phyloP scores from a whole-genome alignment of 37 sponge, comb jelly and placozoan species.

The Hormiphora californensis region DNA sequence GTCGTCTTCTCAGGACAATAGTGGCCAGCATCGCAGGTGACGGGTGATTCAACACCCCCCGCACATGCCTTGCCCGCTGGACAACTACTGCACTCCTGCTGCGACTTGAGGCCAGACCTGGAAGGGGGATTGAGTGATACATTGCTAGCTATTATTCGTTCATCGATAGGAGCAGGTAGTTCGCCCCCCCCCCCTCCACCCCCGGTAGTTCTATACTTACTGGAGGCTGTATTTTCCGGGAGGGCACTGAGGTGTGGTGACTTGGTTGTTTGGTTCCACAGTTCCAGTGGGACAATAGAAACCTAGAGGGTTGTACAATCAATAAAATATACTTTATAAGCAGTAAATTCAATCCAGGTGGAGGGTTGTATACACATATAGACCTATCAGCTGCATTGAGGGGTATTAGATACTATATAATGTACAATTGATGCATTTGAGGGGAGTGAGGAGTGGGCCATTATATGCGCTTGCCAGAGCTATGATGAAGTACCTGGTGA shows the following conservation, averaged over 20 bases:
- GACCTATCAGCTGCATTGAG: too few relatives aligned
- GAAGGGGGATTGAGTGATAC: too few relatives aligned
- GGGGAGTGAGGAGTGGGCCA: background rate
- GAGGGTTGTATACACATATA: background rate
- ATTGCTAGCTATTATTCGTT: too few relatives aligned
- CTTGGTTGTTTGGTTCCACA: background rate
- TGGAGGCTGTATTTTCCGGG: slow-evolving; percentile 39
- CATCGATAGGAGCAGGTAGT: too few relatives aligned
- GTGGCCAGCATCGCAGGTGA: slow-evolving; percentile 51
- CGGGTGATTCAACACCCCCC: background rate
- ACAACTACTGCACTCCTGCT: slow-evolving; percentile 22
- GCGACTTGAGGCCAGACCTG: slow-evolving; percentile 8
- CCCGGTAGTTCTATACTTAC: slow-evolving; percentile 1
- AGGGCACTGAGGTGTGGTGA: slow-evolving; percentile 6
- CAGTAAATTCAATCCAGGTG: background rate
- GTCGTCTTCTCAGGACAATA: slow-evolving; percentile 52
- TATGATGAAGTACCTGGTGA: slow-evolving; percentile 25
- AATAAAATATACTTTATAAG: background rate
- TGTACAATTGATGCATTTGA: background rate
- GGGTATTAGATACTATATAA: too few relatives aligned
- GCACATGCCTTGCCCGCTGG: slow-evolving; percentile 20
- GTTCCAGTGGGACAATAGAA: slow-evolving; percentile 56
- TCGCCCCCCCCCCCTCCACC: too few relatives aligned
- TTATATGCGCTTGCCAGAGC: background rate
- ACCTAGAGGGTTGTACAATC: slow-evolving; percentile 24